These are phyloP conservation scores for Sminthurides bifidus DNA, from an alignment of 1,140 invertebrate species.

Conservation along the genomic window DNA sequence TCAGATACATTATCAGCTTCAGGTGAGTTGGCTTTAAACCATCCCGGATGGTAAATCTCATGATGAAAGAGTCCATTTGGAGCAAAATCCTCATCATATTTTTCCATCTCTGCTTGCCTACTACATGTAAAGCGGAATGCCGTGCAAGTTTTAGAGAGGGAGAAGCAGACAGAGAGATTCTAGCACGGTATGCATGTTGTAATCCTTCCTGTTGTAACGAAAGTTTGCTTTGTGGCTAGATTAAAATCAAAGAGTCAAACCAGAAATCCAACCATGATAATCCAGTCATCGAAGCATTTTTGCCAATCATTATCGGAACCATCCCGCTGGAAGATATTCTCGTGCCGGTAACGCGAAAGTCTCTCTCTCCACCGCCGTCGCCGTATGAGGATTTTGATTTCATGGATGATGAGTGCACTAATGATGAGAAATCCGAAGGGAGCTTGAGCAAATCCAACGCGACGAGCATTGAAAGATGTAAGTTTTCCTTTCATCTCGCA, in stretches of 20 bases:
- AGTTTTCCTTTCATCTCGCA: not conserved
- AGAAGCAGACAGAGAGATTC: no score
- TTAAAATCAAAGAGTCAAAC: not conserved
- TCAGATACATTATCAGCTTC: not conserved
- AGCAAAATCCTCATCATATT: not conserved
- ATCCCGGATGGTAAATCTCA: not conserved
- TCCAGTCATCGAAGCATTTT: not conserved
- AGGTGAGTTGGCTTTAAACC: not conserved
- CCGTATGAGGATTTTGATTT: constrained; percentile 1
- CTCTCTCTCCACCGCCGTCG: not conserved
- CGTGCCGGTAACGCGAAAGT: not conserved
- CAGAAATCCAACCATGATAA: not conserved
- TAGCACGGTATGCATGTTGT: no score
- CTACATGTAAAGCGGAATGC: no score
- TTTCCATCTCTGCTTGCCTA: not conserved
- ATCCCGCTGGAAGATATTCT: not conserved
- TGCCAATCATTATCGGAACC: not conserved
- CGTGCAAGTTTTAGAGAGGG: no score
- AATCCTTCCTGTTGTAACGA: no score
- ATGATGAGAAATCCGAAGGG: not conserved
- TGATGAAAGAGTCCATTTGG: not conserved
- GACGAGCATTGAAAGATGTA: not conserved
- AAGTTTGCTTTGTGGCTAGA: no score
- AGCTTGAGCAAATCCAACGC: not conserved
- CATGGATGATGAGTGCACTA: not conserved